These are phyloP conservation scores for Xanthia icteritia DNA, from an alignment of 2,888 invertebrate genomes.

Conservation along the genomic window DNA sequence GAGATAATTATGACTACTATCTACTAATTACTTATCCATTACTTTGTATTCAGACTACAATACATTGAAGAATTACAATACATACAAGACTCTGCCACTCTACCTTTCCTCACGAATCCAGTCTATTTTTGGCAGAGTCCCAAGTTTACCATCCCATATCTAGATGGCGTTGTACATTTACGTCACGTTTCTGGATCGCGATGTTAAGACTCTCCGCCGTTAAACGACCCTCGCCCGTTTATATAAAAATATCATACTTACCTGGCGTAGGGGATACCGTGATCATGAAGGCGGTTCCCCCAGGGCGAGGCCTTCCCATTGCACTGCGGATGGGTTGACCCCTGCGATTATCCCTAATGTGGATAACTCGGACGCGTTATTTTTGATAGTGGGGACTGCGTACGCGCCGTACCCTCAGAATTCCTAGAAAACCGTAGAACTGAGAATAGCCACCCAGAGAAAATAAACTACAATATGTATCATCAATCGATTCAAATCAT, in stretches of 20 bases:
- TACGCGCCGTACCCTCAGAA: background rate
- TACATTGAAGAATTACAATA: background rate
- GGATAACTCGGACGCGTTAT: background rate
- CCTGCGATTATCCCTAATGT: background rate
- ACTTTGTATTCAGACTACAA: background rate
- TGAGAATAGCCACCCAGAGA: too few species aligned
- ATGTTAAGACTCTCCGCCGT: constrained; percentile 5
- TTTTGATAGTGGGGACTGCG: background rate
- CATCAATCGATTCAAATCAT: too few species aligned
- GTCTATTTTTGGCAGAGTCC: background rate
- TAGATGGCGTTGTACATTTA: constrained; percentile 37
- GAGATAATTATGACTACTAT: background rate
- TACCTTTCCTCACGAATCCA: background rate
- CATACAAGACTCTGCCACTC: background rate
- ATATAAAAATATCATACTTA: background rate
- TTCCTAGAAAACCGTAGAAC: background rate
- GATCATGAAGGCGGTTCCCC: background rate
- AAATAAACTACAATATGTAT: too few species aligned
- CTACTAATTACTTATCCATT: background rate
- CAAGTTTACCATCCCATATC: constrained; percentile 3
- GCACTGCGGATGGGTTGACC: background rate
- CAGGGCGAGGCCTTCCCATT: background rate
- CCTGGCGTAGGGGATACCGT: background rate
- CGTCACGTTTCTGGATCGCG: constrained; percentile 29
- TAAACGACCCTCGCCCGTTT: constrained; percentile 17